Conservation (phyloP, 2,113 vertebrate species). For the Bujurquina vittata region DNA sequence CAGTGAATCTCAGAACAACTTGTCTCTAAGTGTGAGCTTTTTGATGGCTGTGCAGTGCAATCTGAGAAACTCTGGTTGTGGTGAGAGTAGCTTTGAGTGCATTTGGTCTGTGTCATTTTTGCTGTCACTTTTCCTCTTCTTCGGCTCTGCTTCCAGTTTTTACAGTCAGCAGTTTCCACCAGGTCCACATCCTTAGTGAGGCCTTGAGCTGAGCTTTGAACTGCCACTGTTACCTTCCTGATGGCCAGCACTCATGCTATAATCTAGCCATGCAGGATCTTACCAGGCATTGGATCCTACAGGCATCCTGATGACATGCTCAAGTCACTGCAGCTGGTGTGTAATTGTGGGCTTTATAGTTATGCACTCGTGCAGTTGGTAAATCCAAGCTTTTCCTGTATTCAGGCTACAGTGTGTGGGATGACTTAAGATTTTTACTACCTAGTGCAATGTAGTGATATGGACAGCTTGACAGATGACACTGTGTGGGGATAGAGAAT, state of each 20-base stretch:
- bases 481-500: slow-evolving; percentile 5
- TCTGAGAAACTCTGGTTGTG: slow-evolving; percentile 25
- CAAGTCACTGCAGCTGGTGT: slow-evolving; percentile 22
- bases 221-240: slow-evolving; percentile 36
- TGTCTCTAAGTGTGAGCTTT: slow-evolving; percentile 11
- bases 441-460: not conserved
- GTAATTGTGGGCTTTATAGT: slow-evolving; percentile 33
- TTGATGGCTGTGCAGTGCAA: slow-evolving; percentile 39
- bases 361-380: slow-evolving; percentile 1
- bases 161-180: slow-evolving; percentile 20
- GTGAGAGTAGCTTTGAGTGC: slow-evolving; percentile 23
- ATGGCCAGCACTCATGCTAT: slow-evolving; percentile 42
- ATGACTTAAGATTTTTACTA: slow-evolving; percentile 20
- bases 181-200: slow-evolving; percentile 28
- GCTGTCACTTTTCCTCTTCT: slow-evolving; percentile 32
- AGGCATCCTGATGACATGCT: slow-evolving; percentile 34
- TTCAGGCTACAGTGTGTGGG: not conserved
- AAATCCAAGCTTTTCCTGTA: not conserved
- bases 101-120: slow-evolving; percentile 42
- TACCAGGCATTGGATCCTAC: slow-evolving; percentile 15
- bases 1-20: slow-evolving; percentile 26
- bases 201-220: slow-evolving; percentile 49
- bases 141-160: slow-evolving; percentile 25
- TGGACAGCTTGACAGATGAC: slow-evolving; percentile 31
- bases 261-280: slow-evolving; percentile 37